phyloP scores from a whole-genome alignment of 2,888 invertebrate species.

The Nudaria mundana region DNA sequence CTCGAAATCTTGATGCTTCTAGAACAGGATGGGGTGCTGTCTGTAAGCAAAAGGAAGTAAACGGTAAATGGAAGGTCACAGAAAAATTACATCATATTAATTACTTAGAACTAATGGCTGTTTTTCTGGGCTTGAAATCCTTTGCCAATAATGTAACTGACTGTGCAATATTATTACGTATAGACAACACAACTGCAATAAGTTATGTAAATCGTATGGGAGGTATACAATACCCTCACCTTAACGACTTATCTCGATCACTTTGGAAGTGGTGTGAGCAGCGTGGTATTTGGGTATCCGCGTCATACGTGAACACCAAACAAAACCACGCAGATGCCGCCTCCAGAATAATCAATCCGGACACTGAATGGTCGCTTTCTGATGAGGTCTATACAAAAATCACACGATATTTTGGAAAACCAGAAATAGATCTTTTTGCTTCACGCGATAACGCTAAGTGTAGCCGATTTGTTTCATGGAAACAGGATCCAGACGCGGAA shows the following conservation, averaged over 20 bases:
- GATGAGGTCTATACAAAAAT: background rate
- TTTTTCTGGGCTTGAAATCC: background rate
- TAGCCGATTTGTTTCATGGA: conserved; percentile 21
- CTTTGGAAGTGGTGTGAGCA: background rate
- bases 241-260: background rate
- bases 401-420: background rate
- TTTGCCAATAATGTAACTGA: background rate
- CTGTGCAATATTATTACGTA: conserved; percentile 8
- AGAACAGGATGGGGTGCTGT: background rate
- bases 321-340: background rate
- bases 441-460: conserved; percentile 24
- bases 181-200: conserved; percentile 16
- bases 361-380: background rate
- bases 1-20: background rate
- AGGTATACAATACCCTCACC: background rate
- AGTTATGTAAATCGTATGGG: conserved; percentile 17
- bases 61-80: background rate
- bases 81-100: background rate
- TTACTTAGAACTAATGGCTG: background rate
- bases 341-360: background rate
- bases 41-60: background rate
- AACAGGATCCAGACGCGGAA: conserved; percentile 22
- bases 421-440: background rate
- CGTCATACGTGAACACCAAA: background rate
- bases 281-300: background rate